phyloP scores from a whole-genome alignment of 2,888 invertebrate genomes.

The Anthoptus insignis region DNA sequence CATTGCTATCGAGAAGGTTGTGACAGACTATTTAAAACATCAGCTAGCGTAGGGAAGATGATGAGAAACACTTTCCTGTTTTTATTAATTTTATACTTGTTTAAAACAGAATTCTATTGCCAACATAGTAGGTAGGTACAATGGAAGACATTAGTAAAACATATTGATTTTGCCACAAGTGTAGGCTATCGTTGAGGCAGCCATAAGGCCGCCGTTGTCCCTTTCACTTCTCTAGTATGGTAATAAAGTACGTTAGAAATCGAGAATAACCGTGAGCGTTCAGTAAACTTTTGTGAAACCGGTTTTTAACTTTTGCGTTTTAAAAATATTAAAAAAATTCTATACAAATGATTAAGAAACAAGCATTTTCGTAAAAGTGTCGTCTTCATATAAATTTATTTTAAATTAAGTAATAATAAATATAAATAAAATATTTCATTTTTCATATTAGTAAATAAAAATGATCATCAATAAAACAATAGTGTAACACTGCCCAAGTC shows the following conservation, averaged over 20 bases:
- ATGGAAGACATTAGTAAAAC: neutral
- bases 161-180: conserved; percentile 24
- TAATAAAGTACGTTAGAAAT: conserved; percentile 51
- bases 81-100: neutral
- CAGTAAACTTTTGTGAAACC: conserved; percentile 25
- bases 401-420: no score
- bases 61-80: no score
- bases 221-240: conserved; percentile 54
- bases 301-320: conserved; percentile 27
- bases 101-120: no score
- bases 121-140: no score
- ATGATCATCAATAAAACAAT: neutral
- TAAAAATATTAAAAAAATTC: conserved; percentile 20
- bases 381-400: neutral
- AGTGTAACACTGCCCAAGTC: no score
- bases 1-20: no score
- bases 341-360: neutral
- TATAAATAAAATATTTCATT: no score
- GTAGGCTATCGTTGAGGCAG: conserved; percentile 24
- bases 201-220: conserved; percentile 50
- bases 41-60: no score
- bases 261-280: conserved; percentile 43
- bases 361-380: neutral
- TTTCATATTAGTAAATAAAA: no score
- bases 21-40: no score